Conservation (phyloP, 2,888 invertebrate species). For the Neoaliturus tenellus region DNA sequence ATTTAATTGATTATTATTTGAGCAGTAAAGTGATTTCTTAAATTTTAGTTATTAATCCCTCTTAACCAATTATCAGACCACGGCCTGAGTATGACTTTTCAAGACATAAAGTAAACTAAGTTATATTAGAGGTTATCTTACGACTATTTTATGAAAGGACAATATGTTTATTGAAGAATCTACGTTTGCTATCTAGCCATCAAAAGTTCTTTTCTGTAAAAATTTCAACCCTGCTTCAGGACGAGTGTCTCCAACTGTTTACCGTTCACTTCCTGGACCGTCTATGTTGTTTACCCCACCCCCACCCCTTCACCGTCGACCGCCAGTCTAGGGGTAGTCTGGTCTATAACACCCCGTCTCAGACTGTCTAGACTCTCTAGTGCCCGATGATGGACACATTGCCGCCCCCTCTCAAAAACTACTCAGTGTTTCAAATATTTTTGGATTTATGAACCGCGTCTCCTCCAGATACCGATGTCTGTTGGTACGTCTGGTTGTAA, state of each 20-base stretch:
- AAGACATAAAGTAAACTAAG: no score
- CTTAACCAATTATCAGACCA: no score
- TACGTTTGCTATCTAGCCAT: no score
- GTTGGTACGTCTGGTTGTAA: conserved; percentile 3
- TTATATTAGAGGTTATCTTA: no score
- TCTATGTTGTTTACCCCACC: conserved; percentile 24
- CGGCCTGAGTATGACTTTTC: no score
- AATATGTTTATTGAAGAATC: no score
- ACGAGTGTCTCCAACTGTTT: no score
- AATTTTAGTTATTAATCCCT: no score
- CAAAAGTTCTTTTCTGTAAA: no score
- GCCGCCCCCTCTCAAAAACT: conserved; percentile 37
- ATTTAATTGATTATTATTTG: no score
- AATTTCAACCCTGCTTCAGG: neutral
- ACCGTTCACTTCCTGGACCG: neutral
- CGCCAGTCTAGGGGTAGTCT: conserved; percentile 9
- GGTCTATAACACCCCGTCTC: conserved; percentile 21
- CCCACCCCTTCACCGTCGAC: neutral
- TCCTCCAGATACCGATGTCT: neutral
- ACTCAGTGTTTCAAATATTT: conserved; percentile 44
- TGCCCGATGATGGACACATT: conserved; percentile 48
- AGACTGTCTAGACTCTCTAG: conserved; percentile 32
- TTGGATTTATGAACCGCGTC: conserved; percentile 16
- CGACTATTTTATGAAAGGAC: no score
- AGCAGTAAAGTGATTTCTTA: no score